Evolutionary conservation across 2,113 vertebrate genomes (phyloP).

Genomic region (Perognathus longimembris): DNA sequence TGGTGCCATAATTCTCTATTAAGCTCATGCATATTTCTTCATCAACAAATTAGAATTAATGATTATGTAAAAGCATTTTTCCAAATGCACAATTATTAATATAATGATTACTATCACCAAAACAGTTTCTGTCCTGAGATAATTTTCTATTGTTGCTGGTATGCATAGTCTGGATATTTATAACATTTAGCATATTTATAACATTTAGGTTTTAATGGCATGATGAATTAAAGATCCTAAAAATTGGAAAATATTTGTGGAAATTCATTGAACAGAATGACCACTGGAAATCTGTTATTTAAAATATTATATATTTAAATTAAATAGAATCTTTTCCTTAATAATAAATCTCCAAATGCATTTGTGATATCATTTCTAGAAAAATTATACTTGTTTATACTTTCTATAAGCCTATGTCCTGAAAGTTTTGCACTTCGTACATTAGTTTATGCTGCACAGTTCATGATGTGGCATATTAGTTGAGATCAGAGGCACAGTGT

Average conservation of each 20-base stretch:
- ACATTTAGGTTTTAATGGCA: neutral
- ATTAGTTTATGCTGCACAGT: neutral
- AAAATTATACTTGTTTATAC: neutral
- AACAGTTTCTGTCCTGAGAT: neutral
- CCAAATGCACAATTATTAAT: neutral
- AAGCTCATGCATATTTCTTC: neutral
- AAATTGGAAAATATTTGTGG: constrained; percentile 10
- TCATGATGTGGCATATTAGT: neutral
- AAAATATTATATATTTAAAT: neutral
- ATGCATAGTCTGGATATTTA: neutral
- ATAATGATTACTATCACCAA: neutral
- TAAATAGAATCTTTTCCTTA: neutral
- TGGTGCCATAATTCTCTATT: neutral
- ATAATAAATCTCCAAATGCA: neutral
- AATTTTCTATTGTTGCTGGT: neutral
- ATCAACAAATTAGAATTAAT: constrained; percentile 4
- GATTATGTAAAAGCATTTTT: constrained; percentile 3
- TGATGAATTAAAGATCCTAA: neutral
- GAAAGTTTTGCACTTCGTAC: neutral
- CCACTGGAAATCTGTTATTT: neutral
- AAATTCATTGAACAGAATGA: neutral
- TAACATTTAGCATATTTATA: neutral
- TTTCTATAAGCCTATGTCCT: neutral
- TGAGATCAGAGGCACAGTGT: neutral
- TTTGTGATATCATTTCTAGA: neutral